Conservation (phyloP, 2,113 vertebrate species). For the Diphyllodes magnificus region DNA sequence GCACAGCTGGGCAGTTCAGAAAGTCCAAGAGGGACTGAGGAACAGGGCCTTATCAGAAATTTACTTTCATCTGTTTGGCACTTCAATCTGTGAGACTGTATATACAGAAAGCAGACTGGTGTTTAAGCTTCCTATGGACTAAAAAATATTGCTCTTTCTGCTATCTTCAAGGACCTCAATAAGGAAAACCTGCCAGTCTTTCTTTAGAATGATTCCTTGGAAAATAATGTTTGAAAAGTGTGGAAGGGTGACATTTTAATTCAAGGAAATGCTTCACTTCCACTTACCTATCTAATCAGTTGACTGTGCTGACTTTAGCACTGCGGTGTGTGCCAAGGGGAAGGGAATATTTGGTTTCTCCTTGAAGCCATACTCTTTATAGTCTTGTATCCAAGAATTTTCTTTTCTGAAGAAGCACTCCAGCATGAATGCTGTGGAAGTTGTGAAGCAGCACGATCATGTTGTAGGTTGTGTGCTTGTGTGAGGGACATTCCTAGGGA, state of each 20-base stretch:
- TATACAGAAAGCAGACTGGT: neutral
- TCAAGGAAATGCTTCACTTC: neutral
- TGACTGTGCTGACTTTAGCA: neutral
- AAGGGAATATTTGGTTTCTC: neutral
- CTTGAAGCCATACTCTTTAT: neutral
- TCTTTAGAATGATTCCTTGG: slow-evolving; percentile 31
- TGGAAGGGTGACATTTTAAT: slow-evolving; percentile 40
- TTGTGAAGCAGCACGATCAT: neutral
- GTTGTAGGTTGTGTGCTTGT: fast-evolving
- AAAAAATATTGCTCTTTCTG: slow-evolving; percentile 23
- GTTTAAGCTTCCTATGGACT: neutral
- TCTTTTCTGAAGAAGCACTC: neutral
- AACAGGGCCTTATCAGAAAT: neutral
- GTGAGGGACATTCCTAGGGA: neutral
- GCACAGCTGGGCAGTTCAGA: slow-evolving; percentile 8
- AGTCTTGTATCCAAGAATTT: neutral
- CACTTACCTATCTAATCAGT: neutral
- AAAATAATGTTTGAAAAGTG: slow-evolving; percentile 42
- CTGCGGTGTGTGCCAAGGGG: neutral
- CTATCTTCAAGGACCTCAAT: slow-evolving; percentile 16
- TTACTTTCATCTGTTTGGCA: slow-evolving; percentile 1
- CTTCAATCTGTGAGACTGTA: neutral
- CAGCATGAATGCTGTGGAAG: neutral
- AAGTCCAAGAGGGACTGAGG: neutral
- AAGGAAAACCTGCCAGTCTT: slow-evolving; percentile 23